Evolutionary conservation across 2,797 vertebrate species (phyloP), one percentile per base, ranked within the genome.

Genomic region (Rhinogobio ventralis): DNA sequence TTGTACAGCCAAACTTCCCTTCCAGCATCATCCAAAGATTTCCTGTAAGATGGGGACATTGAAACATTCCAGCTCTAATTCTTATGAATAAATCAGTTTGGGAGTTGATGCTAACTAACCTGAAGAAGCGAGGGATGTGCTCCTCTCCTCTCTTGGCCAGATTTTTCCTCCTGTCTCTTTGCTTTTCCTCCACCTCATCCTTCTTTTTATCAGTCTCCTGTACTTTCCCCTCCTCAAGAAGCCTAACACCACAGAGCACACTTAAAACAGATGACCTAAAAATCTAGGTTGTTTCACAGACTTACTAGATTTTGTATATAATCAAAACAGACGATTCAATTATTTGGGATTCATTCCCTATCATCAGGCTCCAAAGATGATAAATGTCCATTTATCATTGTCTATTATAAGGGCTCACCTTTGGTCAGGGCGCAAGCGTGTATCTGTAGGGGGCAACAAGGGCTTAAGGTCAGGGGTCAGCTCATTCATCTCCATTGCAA

Each of bases 401-500:
- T 28, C 74, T 62, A 30, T 28, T 28, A 39, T 42, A 1, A 49
- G 2, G n/a, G 23, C 89, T 87, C 3, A 97, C 97, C 96, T 95
- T 89, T 99, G 97, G 94, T 99, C 97, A 0, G 97, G 97, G 9
- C 97, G 95, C 76, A 98, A 93, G 14, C 97, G 95, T 0, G 94
- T 96, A 94, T 98, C 97, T 0, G 97, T 97, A n/a, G 95, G 95
- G 5, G 97, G 97, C 89, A 99, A 94, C 0, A 97, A 90, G 46
- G 94, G 88, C 79, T 92, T 92, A 87, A 98, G 94, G 83, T 96
- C 96, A 0, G 94, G 90, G 0, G 92, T 93, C 10, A 98, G 93
- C 85, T 99, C 97, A 62, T 99, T 99, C 90, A 99, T 94, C 93
- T 98, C 97, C 93, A 98, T 91, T 79, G 97, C 97, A 23, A 97